Evolutionary conservation across 2,888 invertebrate species (phyloP).

Genomic region (Dryobotodes eremita): DNA sequence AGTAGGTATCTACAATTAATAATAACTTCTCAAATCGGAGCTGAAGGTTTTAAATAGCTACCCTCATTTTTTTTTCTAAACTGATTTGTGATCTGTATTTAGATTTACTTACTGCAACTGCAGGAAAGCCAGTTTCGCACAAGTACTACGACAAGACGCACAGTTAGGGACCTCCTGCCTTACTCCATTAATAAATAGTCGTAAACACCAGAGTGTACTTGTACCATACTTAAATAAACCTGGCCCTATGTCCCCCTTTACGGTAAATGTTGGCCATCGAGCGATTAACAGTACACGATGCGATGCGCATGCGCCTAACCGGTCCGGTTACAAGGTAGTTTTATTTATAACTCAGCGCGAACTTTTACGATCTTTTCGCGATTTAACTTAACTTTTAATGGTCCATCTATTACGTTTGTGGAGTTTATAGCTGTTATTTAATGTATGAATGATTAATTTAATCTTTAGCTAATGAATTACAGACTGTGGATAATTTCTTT

Average conservation of each 20-base stretch:
- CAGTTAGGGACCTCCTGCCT: no score
- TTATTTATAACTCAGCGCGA: constrained; percentile 64
- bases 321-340: constrained; percentile 60
- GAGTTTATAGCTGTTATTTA: neutral
- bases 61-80: no score
- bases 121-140: no score
- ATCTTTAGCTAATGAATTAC: neutral
- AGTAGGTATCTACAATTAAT: no score
- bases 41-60: no score
- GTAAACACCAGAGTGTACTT: neutral
- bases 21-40: no score
- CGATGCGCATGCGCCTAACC: constrained; percentile 68
- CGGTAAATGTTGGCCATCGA: constrained; percentile 54
- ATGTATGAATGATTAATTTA: neutral
- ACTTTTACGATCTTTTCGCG: constrained; percentile 43
- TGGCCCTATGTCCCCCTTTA: constrained; percentile 40
- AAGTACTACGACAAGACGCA: no score
- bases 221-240: constrained; percentile 19
- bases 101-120: no score
- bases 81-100: no score
- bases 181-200: neutral
- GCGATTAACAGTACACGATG: constrained; percentile 34
- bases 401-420: constrained; percentile 9
- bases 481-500: neutral
- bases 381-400: constrained; percentile 36